phyloP scores from a whole-genome alignment of 2,888 invertebrate genomes.

The Boloria selene region DNA sequence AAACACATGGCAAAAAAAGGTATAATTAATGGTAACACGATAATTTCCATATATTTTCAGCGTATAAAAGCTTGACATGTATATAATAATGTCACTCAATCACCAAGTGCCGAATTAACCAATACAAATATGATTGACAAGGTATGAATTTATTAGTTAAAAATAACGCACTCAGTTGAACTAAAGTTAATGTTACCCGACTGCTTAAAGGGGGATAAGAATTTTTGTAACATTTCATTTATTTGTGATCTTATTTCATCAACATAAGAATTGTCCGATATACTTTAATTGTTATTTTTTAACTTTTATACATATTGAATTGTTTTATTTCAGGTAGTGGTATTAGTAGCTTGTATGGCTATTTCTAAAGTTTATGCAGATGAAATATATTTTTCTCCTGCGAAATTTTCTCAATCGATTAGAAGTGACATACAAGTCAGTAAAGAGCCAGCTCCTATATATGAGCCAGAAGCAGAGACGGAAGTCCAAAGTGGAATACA shows the following conservation, averaged over 20 bases:
- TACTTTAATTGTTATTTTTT: neutral
- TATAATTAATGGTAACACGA: conserved; percentile 38
- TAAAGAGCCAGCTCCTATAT: conserved; percentile 35
- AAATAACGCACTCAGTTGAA: neutral
- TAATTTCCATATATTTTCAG: conserved; percentile 44
- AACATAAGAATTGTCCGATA: too few relatives aligned
- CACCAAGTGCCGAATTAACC: conserved; percentile 34
- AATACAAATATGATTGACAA: conserved; percentile 49
- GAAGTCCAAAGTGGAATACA: neutral
- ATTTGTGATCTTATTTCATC: too few relatives aligned
- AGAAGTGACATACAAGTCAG: neutral
- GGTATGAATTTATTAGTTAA: conserved; percentile 44
- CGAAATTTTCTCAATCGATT: neutral
- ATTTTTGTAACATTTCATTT: too few relatives aligned
- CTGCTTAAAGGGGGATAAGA: too few relatives aligned
- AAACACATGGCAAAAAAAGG: conserved; percentile 41
- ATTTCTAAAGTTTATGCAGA: conserved; percentile 46
- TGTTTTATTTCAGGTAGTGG: conserved; percentile 49
- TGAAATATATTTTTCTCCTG: conserved; percentile 43
- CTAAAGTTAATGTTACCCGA: too few relatives aligned
- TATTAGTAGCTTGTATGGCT: conserved; percentile 46
- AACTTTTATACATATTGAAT: too few relatives aligned
- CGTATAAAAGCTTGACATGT: conserved; percentile 56
- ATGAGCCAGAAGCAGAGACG: conserved; percentile 19
- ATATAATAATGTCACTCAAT: conserved; percentile 52